Base-by-base conservation (phyloP, 2,888 invertebrate genomes). In the Tuta absoluta region DNA sequence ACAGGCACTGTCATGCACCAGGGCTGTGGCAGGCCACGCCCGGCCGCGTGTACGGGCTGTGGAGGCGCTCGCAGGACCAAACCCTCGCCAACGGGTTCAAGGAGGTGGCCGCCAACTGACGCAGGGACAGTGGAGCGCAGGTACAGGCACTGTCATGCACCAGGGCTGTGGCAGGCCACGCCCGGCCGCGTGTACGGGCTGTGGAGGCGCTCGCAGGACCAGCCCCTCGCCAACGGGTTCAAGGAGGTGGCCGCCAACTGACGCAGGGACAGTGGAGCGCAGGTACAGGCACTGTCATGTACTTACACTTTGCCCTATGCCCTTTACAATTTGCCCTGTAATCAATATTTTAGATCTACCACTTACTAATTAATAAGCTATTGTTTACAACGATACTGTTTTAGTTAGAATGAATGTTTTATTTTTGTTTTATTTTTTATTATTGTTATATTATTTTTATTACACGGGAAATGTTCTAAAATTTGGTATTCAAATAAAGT, bases 1-100 rank as follows among this genome's bases (percentile, higher is more conserved):
- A 33, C 8, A 8, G 1, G 4, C 33, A 33, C 8, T 28, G 5
- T 28, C 28, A 28, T 70, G 99, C 99, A 0, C 93, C 99, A 72
- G 94, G 99, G 69, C 93, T 99, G 73, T 99, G 99, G 99, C 99
- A 99, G 90, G 98, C 97, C 63, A 96, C 96, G 62, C 96, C 98
- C 58, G 99, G 99, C 63, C 98, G 98, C 84, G 98, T 96, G 12
- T 98, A 98, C 86, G 98, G 98, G 1, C 92, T 98, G 67, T 98
- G 98, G 98, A 96, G 97, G 76, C 97, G 97, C 84, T 92, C 93
- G 69, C 93, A 93, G 73, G 92, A 92, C 21, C 79, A 56, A 0
- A 41, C 63, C 51, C n/a, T 67, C 45, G 72, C 87, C 72, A 90
- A 89, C 79, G 91, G 90, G 41, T 88, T 80, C 79, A 89, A 89